Evolutionary conservation across 37 sponge, comb jelly and placozoan genomes (phyloP), one percentile per base, ranked within the genome.

Genomic region (Ephydatia muelleri): DNA sequence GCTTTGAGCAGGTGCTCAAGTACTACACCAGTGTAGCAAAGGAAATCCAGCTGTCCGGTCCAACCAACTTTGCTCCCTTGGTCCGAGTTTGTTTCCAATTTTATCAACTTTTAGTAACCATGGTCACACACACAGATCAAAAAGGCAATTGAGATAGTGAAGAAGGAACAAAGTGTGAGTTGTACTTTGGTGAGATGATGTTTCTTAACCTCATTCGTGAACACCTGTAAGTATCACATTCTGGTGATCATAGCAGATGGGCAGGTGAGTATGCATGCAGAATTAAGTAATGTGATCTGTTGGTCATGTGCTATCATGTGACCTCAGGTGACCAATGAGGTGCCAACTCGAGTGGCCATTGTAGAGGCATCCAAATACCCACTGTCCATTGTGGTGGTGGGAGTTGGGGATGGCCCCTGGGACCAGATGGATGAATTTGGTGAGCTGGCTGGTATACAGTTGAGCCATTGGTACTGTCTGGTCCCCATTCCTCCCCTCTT

Each of bases 221-320:
- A 31, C 71, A 28, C 30, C 68, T 37, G 32, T 25, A 67, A 67
- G 21, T 81, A 81, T 34, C 82, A 81, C 25, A 81, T 81, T 67
- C 82, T 81, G 70, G 82, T 81, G 36, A 81, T 81, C 71, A 81
- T 81, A 27, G 82, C 82, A 9, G 82, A 81, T 67, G 82, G 82
- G 66, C 82, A 81, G 30, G 47, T 43, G 8, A 43, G 47, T 43
- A 8, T 43, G 47, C 47, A 8, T 8, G 8, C 47, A 43, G 47
- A 8, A 4, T 43, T 43, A 43, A 11, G 47, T 43, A n/a, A n/a
- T n/a, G n/a, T n/a, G n/a, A n/a, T n/a, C n/a, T n/a, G n/a, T n/a
- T n/a, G n/a, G n/a, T n/a, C n/a, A n/a, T n/a, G n/a, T 43, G 47
- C 47, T 11, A 8, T 43, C 47, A 43, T 8, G 8, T 43, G 47